Conservation (phyloP, 1,140 invertebrate genomes). For the Eufriesea mexicana region DNA sequence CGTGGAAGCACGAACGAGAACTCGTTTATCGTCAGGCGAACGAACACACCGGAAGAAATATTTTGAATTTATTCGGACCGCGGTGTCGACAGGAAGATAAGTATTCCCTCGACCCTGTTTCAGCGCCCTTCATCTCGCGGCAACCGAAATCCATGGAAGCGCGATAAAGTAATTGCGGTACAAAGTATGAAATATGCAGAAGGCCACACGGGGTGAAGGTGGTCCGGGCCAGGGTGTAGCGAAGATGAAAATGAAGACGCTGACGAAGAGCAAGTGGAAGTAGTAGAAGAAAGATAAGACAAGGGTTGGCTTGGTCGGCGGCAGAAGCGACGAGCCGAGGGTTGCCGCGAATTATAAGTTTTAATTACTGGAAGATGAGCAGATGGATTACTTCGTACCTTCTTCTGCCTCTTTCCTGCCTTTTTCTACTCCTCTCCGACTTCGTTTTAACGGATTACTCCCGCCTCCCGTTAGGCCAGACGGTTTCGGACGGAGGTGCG, state of each 20-base stretch:
- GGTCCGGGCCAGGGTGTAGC: constrained; percentile 22
- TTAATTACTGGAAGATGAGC: constrained; percentile 77
- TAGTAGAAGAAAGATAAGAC: constrained; percentile 39
- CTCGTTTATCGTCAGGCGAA: background rate
- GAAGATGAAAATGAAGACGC: constrained; percentile 50
- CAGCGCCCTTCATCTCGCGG: constrained; percentile 37
- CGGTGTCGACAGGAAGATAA: constrained; percentile 64
- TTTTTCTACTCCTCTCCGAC: constrained; percentile 17
- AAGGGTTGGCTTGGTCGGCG: constrained; percentile 14
- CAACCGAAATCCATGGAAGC: constrained; percentile 66
- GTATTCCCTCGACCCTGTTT: constrained; percentile 47
- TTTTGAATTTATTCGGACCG: constrained; percentile 55
- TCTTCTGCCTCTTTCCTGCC: background rate
- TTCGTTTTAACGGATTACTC: constrained; percentile 60
- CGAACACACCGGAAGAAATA: constrained; percentile 34
- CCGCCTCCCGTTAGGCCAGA: background rate
- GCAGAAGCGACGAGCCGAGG: constrained; percentile 5
- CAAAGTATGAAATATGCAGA: constrained; percentile 74
- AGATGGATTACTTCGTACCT: constrained; percentile 73
- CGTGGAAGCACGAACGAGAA: background rate
- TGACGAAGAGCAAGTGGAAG: constrained; percentile 38
- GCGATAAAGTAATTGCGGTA: constrained; percentile 71
- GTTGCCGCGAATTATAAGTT: constrained; percentile 75
- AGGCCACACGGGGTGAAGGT: constrained; percentile 60
- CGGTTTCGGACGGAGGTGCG: background rate